Base-by-base conservation (phyloP, 2,888 invertebrate genomes). In the Macaria notata region DNA sequence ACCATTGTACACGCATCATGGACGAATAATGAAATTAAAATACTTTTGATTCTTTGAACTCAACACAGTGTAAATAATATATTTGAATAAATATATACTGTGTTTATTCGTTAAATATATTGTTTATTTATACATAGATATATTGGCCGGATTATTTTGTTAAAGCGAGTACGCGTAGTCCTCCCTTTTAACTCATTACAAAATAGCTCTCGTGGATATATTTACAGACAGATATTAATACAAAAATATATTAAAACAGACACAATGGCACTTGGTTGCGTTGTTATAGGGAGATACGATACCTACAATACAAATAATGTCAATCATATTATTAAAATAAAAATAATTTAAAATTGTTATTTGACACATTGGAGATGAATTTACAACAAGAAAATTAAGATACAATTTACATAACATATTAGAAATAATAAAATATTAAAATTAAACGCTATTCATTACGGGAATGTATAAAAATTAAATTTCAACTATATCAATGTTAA, bases 191-290 rank as follows among this genome's bases (percentile, higher is more conserved):
- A 81, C 69, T 81, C 71, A 61, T 61, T 63, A 67, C 62, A 64
- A 70, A 71, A 80, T 76, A 77, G 78, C 74, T 81, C 70, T 79
- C 68, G 71, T 75, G 65, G 75, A 44, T 71, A 73, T 88, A 87
- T 88, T 86, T 87, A 88, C 87, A 88, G 76, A 79, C 78, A 81
- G 56, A 72, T 68, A 71, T 59, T 64, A 61, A 76, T 81, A 85
- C 79, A 86, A 84, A 88, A 87, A 87, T 87, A 88, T 84, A 79
- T 84, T 83, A 82, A 84, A 84, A 79, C 75, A 87, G 84, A 84
- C 75, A 84, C 79, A 79, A 90, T 90, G 90, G 90, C 90, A 90
- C 90, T 89, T 82, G 87, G 86, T 90, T 86, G 88, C 88, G 81
- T 86, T 79, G 79, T 78, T 80, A 78, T 74, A 79, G 73, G 76